Evolutionary conservation across 1,140 invertebrate genomes (phyloP).

Genomic region (Nixonia krombeini): DNA sequence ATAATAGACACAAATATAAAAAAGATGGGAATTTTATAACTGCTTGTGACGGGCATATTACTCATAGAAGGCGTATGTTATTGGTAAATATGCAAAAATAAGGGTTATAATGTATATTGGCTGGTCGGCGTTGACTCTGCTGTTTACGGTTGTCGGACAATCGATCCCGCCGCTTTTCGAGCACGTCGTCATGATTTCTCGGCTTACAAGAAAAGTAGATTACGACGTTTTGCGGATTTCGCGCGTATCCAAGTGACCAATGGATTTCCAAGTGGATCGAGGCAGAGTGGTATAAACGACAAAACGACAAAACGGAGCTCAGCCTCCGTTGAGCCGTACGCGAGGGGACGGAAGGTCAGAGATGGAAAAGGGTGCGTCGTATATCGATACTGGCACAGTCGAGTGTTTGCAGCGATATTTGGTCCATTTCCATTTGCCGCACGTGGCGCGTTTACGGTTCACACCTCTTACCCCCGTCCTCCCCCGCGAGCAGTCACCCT

Average conservation of each 20-base stretch:
- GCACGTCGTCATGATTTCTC: constrained; percentile 46
- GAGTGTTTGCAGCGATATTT: constrained; percentile 69
- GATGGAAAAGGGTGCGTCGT: constrained; percentile 61
- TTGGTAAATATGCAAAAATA: too few relatives aligned
- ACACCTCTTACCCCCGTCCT: constrained; percentile 45
- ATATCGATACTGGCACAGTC: constrained; percentile 66
- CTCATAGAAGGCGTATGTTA: too few relatives aligned
- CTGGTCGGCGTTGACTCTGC: constrained; percentile 4
- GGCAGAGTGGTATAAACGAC: constrained; percentile 43
- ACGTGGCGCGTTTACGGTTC: constrained; percentile 64
- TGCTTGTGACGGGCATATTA: too few relatives aligned
- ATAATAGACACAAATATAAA: too few relatives aligned
- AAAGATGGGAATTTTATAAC: too few relatives aligned
- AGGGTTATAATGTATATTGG: not conserved
- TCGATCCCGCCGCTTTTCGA: constrained; percentile 22
- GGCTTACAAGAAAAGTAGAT: constrained; percentile 55
- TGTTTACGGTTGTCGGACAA: constrained; percentile 27
- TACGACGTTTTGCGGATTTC: constrained; percentile 60
- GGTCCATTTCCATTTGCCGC: constrained; percentile 70
- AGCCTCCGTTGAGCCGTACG: constrained; percentile 16
- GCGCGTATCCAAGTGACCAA: constrained; percentile 55
- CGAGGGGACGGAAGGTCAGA: constrained; percentile 50
- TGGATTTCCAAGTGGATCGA: constrained; percentile 60
- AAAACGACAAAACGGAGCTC: constrained; percentile 41
- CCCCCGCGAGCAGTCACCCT: not conserved